Evolutionary conservation across 1,140 invertebrate species (phyloP), one percentile per base, ranked within the genome.

Genomic region (Meloidogyne hapla): DNA sequence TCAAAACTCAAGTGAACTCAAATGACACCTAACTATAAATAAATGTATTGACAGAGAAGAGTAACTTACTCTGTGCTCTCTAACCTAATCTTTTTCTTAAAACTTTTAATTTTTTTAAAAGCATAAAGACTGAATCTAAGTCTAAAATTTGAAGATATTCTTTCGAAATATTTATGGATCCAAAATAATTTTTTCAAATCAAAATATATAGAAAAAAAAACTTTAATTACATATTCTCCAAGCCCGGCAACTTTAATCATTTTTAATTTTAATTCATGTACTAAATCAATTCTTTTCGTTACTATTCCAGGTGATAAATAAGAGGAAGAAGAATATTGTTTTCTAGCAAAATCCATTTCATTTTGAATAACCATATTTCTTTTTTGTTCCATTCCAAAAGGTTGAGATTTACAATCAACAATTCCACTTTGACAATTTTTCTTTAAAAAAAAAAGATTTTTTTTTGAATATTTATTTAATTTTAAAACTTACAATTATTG

Each of bases 201-300:
- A 18, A 48, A 56, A n/a, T n/a, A 42, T 56, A 5, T 33, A 33
- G 9, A 28, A 8, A 12, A 21, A 21, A 21, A 25, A n/a, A n/a
- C n/a, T n/a, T n/a, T 13, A 25, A 40, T 64, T 48, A 79, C 78
- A 48, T 83, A 69, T 26, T 70, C 83, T 5, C 66, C 81, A 0
- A 82, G 64, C 45, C 81, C 81, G 28, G 82, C 81, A 23, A 79
- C 79, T 23, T 73, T 72, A 23, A 82, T 28, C 56, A 82, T 42
- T 48, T 25, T 63, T 42, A 25, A 25, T 68, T 82, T 82, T 21
- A 82, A 40, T 42, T 77, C 45, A 18, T 85, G 74, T 23, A 84
- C 69, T 69, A 81, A 77, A 38, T 84, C 83, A 12, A 82, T 26
- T n/a, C 82, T 79, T 67, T 48, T 71, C 28, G 85, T 23, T 3